phyloP scores from a whole-genome alignment of 2,113 vertebrate genomes.

The Tor tambroides region DNA sequence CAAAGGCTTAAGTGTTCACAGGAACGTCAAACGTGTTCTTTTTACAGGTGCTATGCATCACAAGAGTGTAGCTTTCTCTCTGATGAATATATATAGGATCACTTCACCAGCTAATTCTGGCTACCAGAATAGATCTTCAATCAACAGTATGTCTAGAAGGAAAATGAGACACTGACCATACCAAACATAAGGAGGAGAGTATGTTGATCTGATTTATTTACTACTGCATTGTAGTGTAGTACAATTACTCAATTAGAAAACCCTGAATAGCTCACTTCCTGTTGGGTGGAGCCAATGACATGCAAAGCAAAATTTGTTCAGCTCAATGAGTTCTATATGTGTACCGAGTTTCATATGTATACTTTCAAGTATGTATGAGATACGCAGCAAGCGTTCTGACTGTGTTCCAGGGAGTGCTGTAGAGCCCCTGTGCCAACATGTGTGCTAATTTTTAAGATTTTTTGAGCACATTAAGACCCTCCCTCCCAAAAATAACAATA shows the following conservation, averaged over 20 bases:
- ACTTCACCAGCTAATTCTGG: constrained; percentile 20
- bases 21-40: constrained; percentile 20
- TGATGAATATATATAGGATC: constrained; percentile 1
- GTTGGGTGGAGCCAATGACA: too few species aligned
- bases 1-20: constrained; percentile 38
- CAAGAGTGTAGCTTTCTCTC: constrained; percentile 6
- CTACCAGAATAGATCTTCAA: constrained; percentile 23
- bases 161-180: background rate
- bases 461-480: too few species aligned
- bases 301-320: too few species aligned
- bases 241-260: background rate
- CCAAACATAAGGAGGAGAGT: background rate
- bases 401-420: too few species aligned
- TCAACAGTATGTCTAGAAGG: constrained; percentile 15
- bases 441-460: too few species aligned
- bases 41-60: constrained; percentile 28
- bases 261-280: too few species aligned
- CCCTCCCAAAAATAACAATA: too few species aligned
- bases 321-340: too few species aligned
- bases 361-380: too few species aligned
- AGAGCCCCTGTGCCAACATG: too few species aligned
- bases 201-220: background rate
- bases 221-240: background rate
- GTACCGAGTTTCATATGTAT: too few species aligned
- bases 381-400: too few species aligned